Base-by-base conservation (phyloP, 2,888 invertebrate genomes). In the Synergus itoensis region DNA sequence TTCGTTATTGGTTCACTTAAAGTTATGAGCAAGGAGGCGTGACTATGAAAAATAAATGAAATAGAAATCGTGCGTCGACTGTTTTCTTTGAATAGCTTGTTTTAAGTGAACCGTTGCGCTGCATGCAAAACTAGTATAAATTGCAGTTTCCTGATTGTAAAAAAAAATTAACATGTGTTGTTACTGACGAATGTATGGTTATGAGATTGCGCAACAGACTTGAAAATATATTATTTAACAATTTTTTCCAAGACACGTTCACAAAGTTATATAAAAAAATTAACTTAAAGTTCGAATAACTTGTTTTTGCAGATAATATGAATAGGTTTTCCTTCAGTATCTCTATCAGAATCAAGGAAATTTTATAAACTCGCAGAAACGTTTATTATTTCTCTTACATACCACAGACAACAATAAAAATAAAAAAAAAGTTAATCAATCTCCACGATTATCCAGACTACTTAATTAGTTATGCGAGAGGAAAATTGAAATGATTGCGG, bases 61-160 rank as follows among this genome's bases (percentile, higher is more conserved):
- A 73, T 73, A 73, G 28, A 53, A 73, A 60, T 60, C 21, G 60
- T 12, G 18, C 69, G 16, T 53, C 16, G 43, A 43, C 69, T 16
- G 45, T 73, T 73, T 73, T 73, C 69, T 73, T 48, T 28, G 48
- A 48, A 73, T 69, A 69, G 45, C 67, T 69, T 69, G 67, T 69
- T 69, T 69, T 69, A 43, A 69, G 45, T 69, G 67, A 69, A 69
- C 67, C 45, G 67, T 69, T 69, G 45, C 67, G 67, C 67, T 69
- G 67, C 67, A 69, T 69, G 45, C 45, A 69, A 69, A 69, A 48
- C 67, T 45, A 48, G 48, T 53, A 53, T 45, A 73, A 73, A 73
- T 73, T 73, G 48, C 48, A 73, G 48, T 73, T 73, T 73, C 69
- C 69, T 73, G 48, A 48, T 73, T 73, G 36, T 16, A 45, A 67